Evolutionary conservation across 1,140 invertebrate genomes (phyloP), one percentile per base, ranked within the genome.

Genomic region (Calosoma granatense): DNA sequence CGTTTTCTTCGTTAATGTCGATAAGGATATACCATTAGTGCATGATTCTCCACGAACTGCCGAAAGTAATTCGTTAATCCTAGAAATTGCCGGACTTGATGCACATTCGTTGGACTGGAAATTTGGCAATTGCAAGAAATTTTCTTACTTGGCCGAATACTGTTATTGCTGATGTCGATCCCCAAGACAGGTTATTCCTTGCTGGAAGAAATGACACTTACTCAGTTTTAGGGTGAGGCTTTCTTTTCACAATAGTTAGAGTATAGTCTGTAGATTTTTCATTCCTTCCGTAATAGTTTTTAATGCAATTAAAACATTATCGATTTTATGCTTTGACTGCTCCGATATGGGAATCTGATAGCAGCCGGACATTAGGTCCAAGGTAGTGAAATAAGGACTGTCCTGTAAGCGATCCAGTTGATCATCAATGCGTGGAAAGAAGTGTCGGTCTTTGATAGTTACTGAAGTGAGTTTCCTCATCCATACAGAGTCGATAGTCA

Each of bases 391-490:
- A 41, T 53, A 60, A 11, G 20, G 61, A 22, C 56, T 59, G 6
- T 63, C 66, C 12, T 20, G 12, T 20, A 63, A 60, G 1, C 26
- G 51, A 41, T 55, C 55, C 1, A 69, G 20, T 17, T 60, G 60
- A 23, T 70, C 66, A 14, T 69, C 59, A 22, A 69, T 70, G 20
- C 59, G 59, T 12, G 66, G 67, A 0, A 62, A 58, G 21, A 62
- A 65, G 52, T 62, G 67, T 51, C 58, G 58, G 17, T 66, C 61
- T 15, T 61, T 64, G 21, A 56, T 57, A 4, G 62, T 66, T 4
- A 64, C 23, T 47, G 56, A 51, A 61, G 81, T 81, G 2, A 79
- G 36, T 4, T 55, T 36, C 17, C 74, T 72, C 79, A 60, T 75
- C 70, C 0, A 72, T 54, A 51, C 65, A 63, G 39, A 74, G 56